Evolutionary conservation across 2,113 vertebrate species (phyloP).

Genomic region (Chinchilla lanigera): DNA sequence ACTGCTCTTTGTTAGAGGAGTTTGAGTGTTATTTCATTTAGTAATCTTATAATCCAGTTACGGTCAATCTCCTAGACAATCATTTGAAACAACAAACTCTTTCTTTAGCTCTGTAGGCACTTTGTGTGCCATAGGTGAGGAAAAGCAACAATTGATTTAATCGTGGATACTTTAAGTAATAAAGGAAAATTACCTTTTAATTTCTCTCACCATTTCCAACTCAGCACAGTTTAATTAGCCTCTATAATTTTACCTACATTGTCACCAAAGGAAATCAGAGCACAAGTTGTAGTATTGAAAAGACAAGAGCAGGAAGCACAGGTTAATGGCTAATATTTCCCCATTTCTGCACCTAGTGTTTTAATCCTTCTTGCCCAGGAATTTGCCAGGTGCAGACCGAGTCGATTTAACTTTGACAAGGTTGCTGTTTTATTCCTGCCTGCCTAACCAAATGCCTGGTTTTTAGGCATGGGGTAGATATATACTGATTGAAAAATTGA

Average conservation of each 20-base stretch:
- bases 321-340: conserved; percentile 32
- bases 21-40: conserved; percentile 34
- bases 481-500: conserved; percentile 30
- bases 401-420: neutral
- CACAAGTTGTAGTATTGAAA: neutral
- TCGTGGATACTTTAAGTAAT: conserved; percentile 38
- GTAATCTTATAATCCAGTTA: conserved; percentile 41
- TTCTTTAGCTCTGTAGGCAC: neutral
- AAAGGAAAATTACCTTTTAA: conserved; percentile 59
- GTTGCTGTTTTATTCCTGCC: neutral
- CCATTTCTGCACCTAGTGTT: conserved; percentile 7
- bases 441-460: neutral
- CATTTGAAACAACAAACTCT: neutral
- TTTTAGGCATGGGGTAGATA: neutral
- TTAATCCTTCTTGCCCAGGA: neutral
- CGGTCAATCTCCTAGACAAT: conserved; percentile 23
- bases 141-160: conserved; percentile 37
- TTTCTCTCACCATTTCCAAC: conserved; percentile 34
- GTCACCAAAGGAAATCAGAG: conserved; percentile 53
- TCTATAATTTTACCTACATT: conserved; percentile 49
- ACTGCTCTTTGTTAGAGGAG: conserved; percentile 12
- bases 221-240: conserved; percentile 45
- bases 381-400: neutral
- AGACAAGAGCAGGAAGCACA: neutral
- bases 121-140: neutral